Percentiles rank a stretch among this genome's conserved stretches.
Conservation (phyloP, 1,140 invertebrate genomes). For the Ceratina japonica region DNA sequence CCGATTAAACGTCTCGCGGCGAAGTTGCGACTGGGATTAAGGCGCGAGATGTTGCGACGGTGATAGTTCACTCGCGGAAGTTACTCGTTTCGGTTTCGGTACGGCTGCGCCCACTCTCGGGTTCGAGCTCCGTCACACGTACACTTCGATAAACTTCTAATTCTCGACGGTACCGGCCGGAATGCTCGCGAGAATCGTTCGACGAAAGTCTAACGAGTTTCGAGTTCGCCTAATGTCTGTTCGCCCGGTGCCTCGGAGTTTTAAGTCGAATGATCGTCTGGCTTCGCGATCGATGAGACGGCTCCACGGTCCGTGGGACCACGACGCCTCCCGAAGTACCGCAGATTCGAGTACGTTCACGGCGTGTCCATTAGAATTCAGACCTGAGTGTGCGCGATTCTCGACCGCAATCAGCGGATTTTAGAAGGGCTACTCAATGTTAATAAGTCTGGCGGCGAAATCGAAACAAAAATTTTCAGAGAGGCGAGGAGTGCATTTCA, state of each 20-base stretch:
- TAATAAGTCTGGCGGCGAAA: not conserved
- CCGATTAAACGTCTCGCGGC: not conserved
- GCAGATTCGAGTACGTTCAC: not conserved
- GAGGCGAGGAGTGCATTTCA: not conserved
- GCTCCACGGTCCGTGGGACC: not conserved
- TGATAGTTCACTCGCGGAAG: conserved; percentile 16
- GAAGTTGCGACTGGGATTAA: not conserved
- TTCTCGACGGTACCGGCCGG: not conserved
- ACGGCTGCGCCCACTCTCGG: not conserved
- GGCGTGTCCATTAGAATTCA: not conserved
- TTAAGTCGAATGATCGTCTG: not conserved
- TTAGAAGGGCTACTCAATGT: too few species aligned
- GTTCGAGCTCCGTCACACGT: not conserved
- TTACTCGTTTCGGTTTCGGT: conserved; percentile 17
- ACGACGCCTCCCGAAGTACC: not conserved
- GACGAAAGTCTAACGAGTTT: conserved; percentile 25
- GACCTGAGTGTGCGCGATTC: not conserved
- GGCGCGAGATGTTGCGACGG: not conserved
- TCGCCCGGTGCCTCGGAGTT: not conserved
- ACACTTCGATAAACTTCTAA: conserved; percentile 27
- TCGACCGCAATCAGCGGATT: not conserved
- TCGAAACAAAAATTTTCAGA: not conserved
- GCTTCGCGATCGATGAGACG: not conserved
- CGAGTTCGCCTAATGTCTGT: not conserved
- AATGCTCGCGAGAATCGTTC: not conserved